Conservation (phyloP, 2,113 vertebrate genomes). For the Cyanistes caeruleus region DNA sequence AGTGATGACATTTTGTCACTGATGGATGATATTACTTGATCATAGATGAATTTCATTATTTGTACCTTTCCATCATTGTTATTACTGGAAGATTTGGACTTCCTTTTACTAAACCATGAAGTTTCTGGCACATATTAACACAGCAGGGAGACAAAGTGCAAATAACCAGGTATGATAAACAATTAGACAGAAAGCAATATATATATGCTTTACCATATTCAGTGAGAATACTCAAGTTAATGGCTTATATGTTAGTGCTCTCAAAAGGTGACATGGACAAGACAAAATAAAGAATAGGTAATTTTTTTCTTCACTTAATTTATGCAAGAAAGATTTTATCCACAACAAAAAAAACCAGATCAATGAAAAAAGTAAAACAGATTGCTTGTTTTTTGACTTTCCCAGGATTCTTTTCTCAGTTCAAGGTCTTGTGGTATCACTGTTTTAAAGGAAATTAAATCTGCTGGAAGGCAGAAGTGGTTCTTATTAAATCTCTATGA, state of each 20-base stretch:
- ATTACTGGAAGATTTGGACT: not conserved
- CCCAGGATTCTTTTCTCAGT: not conserved
- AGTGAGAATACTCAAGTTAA: not conserved
- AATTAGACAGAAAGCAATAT: not conserved
- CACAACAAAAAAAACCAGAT: not conserved
- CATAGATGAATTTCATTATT: slow-evolving; percentile 6
- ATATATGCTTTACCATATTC: not conserved
- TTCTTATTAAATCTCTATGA: not conserved
- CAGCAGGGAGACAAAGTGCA: not conserved
- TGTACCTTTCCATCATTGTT: slow-evolving; percentile 16
- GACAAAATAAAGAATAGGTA: not conserved
- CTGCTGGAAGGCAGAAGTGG: not conserved
- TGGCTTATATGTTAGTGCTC: not conserved
- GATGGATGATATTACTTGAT: slow-evolving; percentile 33
- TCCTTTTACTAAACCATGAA: not conserved
- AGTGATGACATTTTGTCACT: slow-evolving; percentile 3
- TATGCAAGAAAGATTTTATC: not conserved
- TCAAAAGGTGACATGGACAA: not conserved
- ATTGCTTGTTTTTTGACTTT: not conserved
- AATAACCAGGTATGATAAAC: not conserved
- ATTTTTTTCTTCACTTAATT: not conserved
- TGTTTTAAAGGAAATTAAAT: not conserved
- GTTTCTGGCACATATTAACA: slow-evolving; percentile 1
- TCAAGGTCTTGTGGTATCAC: not conserved
- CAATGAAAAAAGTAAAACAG: not conserved